Conservation (phyloP, 2,888 invertebrate genomes). For the Nomada hirtipes region DNA sequence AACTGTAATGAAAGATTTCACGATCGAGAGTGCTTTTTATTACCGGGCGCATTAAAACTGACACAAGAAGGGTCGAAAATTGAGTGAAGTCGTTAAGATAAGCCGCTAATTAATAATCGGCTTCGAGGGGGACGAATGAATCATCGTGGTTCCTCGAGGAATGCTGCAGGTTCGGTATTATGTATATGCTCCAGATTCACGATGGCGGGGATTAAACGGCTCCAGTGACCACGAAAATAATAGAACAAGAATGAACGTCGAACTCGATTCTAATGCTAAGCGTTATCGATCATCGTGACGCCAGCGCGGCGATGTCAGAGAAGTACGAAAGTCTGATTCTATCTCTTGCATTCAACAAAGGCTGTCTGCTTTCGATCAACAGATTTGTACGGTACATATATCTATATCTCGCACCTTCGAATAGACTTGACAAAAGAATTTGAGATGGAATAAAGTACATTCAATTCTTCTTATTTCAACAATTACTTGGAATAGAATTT, state of each 20-base stretch:
- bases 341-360: background rate
- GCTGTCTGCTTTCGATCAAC: background rate
- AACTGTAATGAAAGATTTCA: background rate
- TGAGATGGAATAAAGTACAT: background rate
- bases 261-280: slow-evolving; percentile 52
- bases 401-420: background rate
- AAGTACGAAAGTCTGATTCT: slow-evolving; percentile 19
- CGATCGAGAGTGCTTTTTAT: background rate
- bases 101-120: slow-evolving; percentile 60
- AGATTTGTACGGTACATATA: background rate
- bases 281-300: slow-evolving; percentile 45
- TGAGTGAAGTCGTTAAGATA: slow-evolving; percentile 37
- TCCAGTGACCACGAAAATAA: slow-evolving; percentile 65
- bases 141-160: slow-evolving; percentile 26
- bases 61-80: slow-evolving; percentile 6
- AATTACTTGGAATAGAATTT: too few species aligned
- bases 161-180: slow-evolving; percentile 40
- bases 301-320: slow-evolving; percentile 20
- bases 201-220: slow-evolving; percentile 61
- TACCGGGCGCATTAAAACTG: background rate
- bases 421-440: background rate
- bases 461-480: too few species aligned
- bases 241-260: slow-evolving; percentile 60
- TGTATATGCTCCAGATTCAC: slow-evolving; percentile 42
- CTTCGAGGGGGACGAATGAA: slow-evolving; percentile 46